phyloP scores from a whole-genome alignment of 2,888 invertebrate species.

The Drosophila koepferae region DNA sequence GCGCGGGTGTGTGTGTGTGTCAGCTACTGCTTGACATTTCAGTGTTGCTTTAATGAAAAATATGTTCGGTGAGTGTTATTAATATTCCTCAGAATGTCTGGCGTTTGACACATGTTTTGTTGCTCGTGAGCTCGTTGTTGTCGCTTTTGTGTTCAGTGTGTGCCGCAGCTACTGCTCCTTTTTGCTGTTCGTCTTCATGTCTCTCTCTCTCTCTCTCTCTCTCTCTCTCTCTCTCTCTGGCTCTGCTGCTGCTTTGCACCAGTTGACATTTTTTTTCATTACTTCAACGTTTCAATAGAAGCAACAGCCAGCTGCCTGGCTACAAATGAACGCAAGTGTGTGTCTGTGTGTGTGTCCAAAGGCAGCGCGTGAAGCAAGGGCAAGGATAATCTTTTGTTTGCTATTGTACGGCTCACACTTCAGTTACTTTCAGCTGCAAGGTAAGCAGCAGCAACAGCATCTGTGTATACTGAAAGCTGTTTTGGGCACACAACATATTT shows the following conservation, averaged over 20 bases:
- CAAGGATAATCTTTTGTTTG: constrained; percentile 81
- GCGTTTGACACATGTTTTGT: constrained; percentile 81
- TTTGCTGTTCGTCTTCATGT: constrained; percentile 17
- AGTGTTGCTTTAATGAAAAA: constrained; percentile 77
- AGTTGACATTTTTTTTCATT: constrained; percentile 80
- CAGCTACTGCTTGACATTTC: constrained; percentile 60
- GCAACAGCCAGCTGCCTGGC: constrained; percentile 45
- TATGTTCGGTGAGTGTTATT: constrained; percentile 78
- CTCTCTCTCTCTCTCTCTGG: background rate
- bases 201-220: constrained; percentile 15
- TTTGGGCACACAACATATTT: constrained; percentile 52
- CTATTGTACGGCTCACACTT: constrained; percentile 57
- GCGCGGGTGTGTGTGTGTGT: constrained; percentile 30
- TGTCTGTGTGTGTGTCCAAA: constrained; percentile 35
- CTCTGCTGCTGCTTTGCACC: constrained; percentile 24
- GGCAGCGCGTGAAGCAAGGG: constrained; percentile 66
- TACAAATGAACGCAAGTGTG: constrained; percentile 31
- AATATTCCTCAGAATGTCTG: constrained; percentile 80
- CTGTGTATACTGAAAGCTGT: constrained; percentile 31
- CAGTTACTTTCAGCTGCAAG: constrained; percentile 43
- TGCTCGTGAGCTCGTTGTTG: constrained; percentile 57
- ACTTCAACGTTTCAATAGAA: constrained; percentile 77
- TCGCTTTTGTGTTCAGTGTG: constrained; percentile 37
- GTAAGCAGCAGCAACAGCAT: constrained; percentile 41
- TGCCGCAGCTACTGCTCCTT: constrained; percentile 23